These are phyloP conservation scores for Myotis davidii DNA, from an alignment of 2,113 vertebrate species.

Conservation along the genomic window DNA sequence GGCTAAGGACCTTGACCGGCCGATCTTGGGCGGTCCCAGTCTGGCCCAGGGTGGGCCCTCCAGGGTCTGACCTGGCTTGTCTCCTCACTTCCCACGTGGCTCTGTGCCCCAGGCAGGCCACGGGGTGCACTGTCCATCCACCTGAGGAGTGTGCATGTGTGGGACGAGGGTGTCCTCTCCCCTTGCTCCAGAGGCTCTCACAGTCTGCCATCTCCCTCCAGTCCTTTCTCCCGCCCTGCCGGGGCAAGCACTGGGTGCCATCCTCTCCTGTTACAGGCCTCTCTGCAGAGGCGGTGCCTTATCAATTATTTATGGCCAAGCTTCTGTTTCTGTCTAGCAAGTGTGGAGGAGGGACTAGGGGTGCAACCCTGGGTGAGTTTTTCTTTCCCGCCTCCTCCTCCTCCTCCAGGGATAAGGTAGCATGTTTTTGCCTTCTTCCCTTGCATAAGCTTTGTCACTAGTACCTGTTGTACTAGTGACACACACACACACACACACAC, in stretches of 20 bases:
- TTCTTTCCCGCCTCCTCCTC: neutral
- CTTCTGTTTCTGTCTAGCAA: neutral
- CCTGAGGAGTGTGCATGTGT: neutral
- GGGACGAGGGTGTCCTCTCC: neutral
- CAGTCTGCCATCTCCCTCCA: neutral
- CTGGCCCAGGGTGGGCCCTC: neutral
- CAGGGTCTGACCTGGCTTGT: neutral
- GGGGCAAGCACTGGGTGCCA: neutral
- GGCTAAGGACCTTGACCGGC: neutral
- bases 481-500: neutral
- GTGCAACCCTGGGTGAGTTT: neutral
- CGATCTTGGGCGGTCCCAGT: neutral
- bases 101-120: neutral
- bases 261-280: neutral
- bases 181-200: neutral
- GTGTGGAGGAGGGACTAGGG: neutral
- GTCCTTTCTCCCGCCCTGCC: neutral
- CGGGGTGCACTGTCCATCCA: neutral
- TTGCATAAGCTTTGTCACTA: neutral
- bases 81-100: neutral
- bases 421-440: too few species aligned
- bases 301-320: slow-evolving; percentile 16
- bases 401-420: neutral
- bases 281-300: neutral
- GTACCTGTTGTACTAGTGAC: neutral